These are phyloP conservation scores for Zoanthus solanderi DNA, from an alignment of 92 coral and sea anemone genomes.

Conservation along the genomic window DNA sequence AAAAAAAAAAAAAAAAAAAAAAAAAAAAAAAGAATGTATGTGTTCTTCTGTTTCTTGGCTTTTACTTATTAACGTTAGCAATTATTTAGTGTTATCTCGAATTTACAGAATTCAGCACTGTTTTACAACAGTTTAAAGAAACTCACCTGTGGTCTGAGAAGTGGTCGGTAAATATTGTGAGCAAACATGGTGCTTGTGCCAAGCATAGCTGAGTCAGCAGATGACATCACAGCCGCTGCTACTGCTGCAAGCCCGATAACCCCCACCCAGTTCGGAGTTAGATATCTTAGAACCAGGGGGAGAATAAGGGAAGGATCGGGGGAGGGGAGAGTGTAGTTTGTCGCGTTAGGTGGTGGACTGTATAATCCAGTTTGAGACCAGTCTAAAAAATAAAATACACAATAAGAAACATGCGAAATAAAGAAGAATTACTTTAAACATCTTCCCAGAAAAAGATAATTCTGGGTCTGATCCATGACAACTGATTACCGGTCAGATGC, in stretches of 20 bases:
- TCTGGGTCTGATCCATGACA: no score
- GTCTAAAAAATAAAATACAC: background rate
- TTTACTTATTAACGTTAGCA: no score
- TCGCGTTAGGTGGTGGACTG: slow-evolving; percentile 15
- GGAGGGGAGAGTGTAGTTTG: slow-evolving; percentile 29
- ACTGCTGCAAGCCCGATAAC: slow-evolving; percentile 94
- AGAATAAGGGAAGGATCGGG: slow-evolving; percentile 55
- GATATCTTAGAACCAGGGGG: slow-evolving; percentile 92
- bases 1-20: no score
- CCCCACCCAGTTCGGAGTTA: slow-evolving; percentile 83
- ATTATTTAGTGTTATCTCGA: no score
- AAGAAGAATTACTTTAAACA: no score
- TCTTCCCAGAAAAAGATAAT: no score
- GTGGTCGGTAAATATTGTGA: slow-evolving; percentile 80
- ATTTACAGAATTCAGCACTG: no score
- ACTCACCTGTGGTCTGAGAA: slow-evolving; percentile 82
- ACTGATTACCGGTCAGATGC: no score
- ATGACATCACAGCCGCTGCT: slow-evolving; percentile 61
- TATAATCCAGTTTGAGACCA: slow-evolving; percentile 53
- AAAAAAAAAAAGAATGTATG: no score
- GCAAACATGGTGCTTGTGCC: slow-evolving; percentile 66
- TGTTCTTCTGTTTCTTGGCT: no score
- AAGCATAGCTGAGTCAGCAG: slow-evolving; percentile 30
- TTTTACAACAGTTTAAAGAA: background rate
- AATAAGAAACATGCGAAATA: no score